A percentile compares a stretch with the other conserved stretches of the same genome.
Conservation (phyloP, 2,888 invertebrate genomes). For the Microplitis manilae region DNA sequence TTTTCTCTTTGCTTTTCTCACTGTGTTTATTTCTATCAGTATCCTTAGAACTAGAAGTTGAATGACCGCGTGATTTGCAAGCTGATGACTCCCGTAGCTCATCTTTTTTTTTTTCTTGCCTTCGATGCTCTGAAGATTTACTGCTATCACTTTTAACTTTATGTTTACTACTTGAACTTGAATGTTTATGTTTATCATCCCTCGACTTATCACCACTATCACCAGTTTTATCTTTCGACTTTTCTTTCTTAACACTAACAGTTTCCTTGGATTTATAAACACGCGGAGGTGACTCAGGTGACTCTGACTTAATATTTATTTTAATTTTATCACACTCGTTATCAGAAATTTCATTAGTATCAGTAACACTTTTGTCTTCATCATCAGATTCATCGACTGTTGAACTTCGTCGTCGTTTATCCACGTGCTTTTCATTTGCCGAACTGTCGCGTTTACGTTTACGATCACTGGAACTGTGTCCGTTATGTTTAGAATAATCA, state of each 20-base stretch:
- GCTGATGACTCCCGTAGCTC: constrained; percentile 50
- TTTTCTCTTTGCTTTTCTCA: constrained; percentile 50
- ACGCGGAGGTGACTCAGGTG: constrained; percentile 37
- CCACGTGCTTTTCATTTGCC: constrained; percentile 44
- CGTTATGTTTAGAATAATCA: constrained; percentile 37
- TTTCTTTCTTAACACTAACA: constrained; percentile 44
- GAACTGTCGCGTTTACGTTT: constrained; percentile 56
- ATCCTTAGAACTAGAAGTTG: constrained; percentile 62
- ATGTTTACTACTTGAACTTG: constrained; percentile 48
- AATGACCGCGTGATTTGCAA: constrained; percentile 55
- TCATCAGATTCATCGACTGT: constrained; percentile 38
- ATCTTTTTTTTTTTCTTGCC: constrained; percentile 54
- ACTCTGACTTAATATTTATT: constrained; percentile 43
- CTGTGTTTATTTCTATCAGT: constrained; percentile 47
- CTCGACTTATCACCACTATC: constrained; percentile 50
- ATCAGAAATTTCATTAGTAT: constrained; percentile 42
- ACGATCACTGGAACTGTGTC: constrained; percentile 47
- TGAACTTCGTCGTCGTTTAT: constrained; percentile 55
- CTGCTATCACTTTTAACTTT: constrained; percentile 64
- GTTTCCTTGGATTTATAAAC: not conserved
- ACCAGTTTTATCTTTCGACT: constrained; percentile 46
- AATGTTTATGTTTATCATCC: constrained; percentile 52
- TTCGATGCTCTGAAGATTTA: constrained; percentile 54
- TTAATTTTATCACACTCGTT: constrained; percentile 40
- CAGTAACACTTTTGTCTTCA: constrained; percentile 31